Evolutionary conservation across 1,140 invertebrate genomes (phyloP), one percentile per base, ranked within the genome.

Genomic region (Drosophila nigromelanica): DNA sequence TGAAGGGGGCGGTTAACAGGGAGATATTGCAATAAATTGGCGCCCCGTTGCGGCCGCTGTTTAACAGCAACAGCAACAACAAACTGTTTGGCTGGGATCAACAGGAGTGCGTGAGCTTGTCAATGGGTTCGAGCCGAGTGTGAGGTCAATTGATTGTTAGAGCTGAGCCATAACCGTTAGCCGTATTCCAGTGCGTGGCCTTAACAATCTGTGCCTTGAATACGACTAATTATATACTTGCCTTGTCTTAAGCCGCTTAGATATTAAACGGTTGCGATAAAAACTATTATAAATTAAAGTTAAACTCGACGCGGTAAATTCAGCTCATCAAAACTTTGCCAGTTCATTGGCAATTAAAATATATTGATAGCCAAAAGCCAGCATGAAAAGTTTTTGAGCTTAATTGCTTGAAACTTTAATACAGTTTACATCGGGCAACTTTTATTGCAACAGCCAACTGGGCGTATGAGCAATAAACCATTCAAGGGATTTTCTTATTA

Each of bases 11-110:
- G 5, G 14, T n/a, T n/a, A 21, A 48, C 14, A 35, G 24, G 5
- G 42, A 68, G 56, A 69, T 60, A 58, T 68, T 69, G 58, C 64
- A 62, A 69, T 73, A 62, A 69, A 62, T 68, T 62, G 71, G 51
- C 51, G 43, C 39, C 69, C 69, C 14, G 33, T 3, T 58, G 54
- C 37, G 30, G 62, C 40, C 11, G 55, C 37, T 55, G 56, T 52
- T 62, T 56, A 68, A 27, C 42, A 68, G 7, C 50, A 54, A 48
- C 43, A 35, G 8, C 8, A 35, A 35, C 8, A 35, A 7, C 7
- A 35, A 35, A 35, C 6, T 35, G 33, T 35, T 35, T 35, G 33
- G 40, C 27, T 24, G 15, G 24, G 21, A 10, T 61, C 39, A 63
- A 24, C 18, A 47, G 11, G 43, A 37, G 5, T 24, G 5, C 43